These are phyloP conservation scores for Vanessa tameamea DNA, from an alignment of 1,140 invertebrate species.

Conservation along the genomic window DNA sequence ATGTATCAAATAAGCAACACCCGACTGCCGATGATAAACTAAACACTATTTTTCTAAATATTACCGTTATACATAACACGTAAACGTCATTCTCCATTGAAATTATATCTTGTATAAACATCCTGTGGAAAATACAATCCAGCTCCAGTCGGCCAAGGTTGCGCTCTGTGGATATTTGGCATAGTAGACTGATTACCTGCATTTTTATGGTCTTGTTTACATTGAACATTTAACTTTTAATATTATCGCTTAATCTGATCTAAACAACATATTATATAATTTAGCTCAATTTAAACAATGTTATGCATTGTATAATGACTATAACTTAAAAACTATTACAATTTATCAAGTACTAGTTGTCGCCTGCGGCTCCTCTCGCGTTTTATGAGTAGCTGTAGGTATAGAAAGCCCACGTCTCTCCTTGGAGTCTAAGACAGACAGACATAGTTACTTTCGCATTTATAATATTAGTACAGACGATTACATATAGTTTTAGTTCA, in stretches of 20 bases:
- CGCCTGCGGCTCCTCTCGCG: no score
- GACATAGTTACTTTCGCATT: no score
- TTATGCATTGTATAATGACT: no score
- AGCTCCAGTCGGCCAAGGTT: constrained; percentile 67
- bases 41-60: neutral
- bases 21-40: constrained; percentile 9
- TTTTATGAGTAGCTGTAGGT: no score
- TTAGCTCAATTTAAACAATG: no score
- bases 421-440: no score
- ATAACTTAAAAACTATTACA: no score
- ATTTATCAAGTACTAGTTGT: no score
- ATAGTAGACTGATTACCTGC: constrained; percentile 52
- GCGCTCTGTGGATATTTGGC: constrained; percentile 45
- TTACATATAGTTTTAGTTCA: no score
- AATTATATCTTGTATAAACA: constrained; percentile 62
- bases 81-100: constrained; percentile 46
- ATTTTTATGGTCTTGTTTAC: constrained; percentile 49
- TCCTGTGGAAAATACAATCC: constrained; percentile 60
- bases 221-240: constrained; percentile 28
- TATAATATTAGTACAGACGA: no score
- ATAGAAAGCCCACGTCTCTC: no score
- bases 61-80: constrained; percentile 31
- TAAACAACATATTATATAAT: no score
- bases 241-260: constrained; percentile 17
- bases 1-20: constrained; percentile 9